Conservation (phyloP, 2,888 invertebrate species). For the Andrena haemorrhoa region DNA sequence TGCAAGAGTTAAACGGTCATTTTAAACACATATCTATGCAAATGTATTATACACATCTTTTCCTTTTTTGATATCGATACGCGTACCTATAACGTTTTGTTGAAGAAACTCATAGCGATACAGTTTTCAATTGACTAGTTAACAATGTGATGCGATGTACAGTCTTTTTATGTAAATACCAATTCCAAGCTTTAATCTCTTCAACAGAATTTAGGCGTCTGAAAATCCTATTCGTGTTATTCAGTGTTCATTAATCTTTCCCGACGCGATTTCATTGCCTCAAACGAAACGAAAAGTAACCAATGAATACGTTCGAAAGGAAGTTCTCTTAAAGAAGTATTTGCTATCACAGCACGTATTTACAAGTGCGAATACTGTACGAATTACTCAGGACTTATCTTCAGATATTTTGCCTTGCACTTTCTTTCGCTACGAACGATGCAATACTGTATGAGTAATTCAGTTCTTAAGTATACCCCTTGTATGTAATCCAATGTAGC, state of each 20-base stretch:
- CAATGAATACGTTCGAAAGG: conserved; percentile 16
- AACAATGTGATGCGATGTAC: conserved; percentile 43
- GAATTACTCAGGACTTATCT: conserved; percentile 5
- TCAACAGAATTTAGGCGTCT: conserved; percentile 1
- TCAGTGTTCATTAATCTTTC: not conserved
- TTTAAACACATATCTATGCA: conserved; percentile 21
- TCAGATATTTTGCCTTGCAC: conserved; percentile 7
- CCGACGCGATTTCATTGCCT: not conserved
- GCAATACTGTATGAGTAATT: conserved; percentile 1
- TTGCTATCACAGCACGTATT: conserved; percentile 32
- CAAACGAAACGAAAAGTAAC: conserved; percentile 6
- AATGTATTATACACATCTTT: conserved; percentile 19
- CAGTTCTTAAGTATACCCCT: conserved; percentile 1
- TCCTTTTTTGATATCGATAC: conserved; percentile 34
- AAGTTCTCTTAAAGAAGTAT: not conserved
- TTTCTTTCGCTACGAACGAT: conserved; percentile 13
- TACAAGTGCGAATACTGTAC: conserved; percentile 18
- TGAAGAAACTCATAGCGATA: conserved; percentile 50
- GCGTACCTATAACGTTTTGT: conserved; percentile 14
- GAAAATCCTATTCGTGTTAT: not conserved
- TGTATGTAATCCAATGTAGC: not conserved
- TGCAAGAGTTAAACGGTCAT: conserved; percentile 30
- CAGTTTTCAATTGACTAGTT: conserved; percentile 33
- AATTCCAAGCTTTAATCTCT: conserved; percentile 50
- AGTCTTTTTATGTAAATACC: conserved; percentile 59